Evolutionary conservation across 2,888 invertebrate genomes (phyloP), one percentile per base, ranked within the genome.

Genomic region (Chalcis sispes): DNA sequence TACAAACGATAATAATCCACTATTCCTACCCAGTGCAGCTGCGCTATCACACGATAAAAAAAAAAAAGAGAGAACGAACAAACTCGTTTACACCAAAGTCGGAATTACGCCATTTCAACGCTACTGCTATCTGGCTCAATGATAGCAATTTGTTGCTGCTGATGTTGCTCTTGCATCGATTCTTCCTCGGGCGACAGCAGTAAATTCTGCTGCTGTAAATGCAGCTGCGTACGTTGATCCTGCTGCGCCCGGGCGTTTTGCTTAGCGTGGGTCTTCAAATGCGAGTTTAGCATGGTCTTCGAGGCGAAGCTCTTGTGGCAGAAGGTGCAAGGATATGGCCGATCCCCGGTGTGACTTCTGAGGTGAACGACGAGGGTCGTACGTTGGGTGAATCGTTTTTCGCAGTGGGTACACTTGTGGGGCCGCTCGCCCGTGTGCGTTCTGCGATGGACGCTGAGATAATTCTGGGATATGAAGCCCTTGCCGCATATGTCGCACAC

Each of bases 401-500:
- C 85, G 73, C 88, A 89, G 72, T 88, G 87, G 0, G 85, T 84
- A 62, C 88, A 89, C 46, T 87, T 85, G 73, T 89, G 88, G 0
- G 88, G 88, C n/a, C 86, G 67, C 59, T 88, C 88, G 7, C 89
- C 89, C 0, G 89, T 89, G 67, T 89, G 88, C 1, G 88, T 89
- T 1, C 88, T 80, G 4, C 88, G 81, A 50, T 89, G 88, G 0
- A 89, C 88, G 73, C 88, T 88, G 5, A 89, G 72, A 74, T 89
- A 89, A 70, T 88, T 89, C 67, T 88, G 88, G 13, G 88, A 88
- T 70, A 87, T 88, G 52, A 88, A 89, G 0, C 87, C 87, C 67
- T 88, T 89, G 50, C 85, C 85, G 77, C 88, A 89, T 0, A 87
- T 79, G 54, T 90, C 90, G 89, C 92, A 92, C 0, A 91, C 90